phyloP scores from a whole-genome alignment of 2,888 invertebrate genomes.

The Hirtodrosophila duncani region DNA sequence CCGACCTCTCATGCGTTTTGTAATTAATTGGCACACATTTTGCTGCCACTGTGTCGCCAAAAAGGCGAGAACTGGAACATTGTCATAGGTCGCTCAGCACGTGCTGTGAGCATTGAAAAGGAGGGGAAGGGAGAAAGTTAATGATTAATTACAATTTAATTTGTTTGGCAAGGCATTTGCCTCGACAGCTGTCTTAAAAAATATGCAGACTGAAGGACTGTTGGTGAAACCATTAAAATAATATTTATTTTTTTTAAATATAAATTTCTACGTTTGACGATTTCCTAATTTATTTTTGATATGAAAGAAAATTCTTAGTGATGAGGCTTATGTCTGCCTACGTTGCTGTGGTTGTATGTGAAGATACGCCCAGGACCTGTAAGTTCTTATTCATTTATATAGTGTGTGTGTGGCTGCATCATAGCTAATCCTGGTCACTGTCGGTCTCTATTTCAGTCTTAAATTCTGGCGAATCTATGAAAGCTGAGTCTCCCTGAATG shows the following conservation, averaged over 20 bases:
- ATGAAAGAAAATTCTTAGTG: no score
- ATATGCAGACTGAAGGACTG: slow-evolving; percentile 1
- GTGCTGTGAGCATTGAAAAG: slow-evolving; percentile 34
- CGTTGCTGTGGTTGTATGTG: no score
- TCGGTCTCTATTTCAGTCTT: no score
- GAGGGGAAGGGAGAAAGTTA: slow-evolving; percentile 11
- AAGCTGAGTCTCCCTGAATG: no score
- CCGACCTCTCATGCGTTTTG: slow-evolving; percentile 56
- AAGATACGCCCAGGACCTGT: no score
- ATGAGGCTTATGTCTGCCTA: neutral
- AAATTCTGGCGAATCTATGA: no score
- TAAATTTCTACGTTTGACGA: slow-evolving; percentile 12
- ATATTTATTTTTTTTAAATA: no score
- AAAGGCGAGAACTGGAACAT: slow-evolving; percentile 8
- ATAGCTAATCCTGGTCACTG: no score
- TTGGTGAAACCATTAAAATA: no score
- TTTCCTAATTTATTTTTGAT: no score
- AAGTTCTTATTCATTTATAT: no score
- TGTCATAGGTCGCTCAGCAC: slow-evolving; percentile 55
- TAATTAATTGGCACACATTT: slow-evolving; percentile 61
- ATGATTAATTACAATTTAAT: slow-evolving; percentile 73
- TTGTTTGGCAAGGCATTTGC: slow-evolving; percentile 49
- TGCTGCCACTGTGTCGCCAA: slow-evolving; percentile 23
- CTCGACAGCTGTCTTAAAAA: slow-evolving; percentile 6
- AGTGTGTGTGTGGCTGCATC: no score